Evolutionary conservation across 2,797 vertebrate genomes (phyloP), one percentile per base, ranked within the genome.

Genomic region (Anisognathus igniventris): DNA sequence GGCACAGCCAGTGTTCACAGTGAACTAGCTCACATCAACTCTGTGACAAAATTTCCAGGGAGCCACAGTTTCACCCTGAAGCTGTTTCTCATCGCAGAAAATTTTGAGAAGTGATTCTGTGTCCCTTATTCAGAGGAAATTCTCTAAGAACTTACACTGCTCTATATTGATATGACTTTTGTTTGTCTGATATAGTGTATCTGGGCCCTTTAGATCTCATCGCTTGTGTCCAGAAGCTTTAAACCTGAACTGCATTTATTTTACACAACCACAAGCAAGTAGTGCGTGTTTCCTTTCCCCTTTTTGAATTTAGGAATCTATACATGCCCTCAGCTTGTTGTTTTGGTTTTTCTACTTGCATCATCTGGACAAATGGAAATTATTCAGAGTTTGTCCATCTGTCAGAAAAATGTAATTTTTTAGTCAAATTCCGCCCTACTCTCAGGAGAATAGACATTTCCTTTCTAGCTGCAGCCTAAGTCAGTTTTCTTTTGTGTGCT

Each of bases 401-500:
- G 10, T 76, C 79, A 83, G 68, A 71, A 90, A 90, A 93, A 77
- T 44, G 10, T n/a, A 50, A 18, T 8, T 47, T 87, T 91, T 79
- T 13, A 76, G 54, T 72, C 50, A 93, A 89, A 91, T 81, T 70
- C 37, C 7, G 16, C 56, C 35, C 21, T 76, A 11, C 65, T 81
- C 35, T 84, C 53, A 79, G 40, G 17, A 84, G 27, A 88, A 78
- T 6, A 94, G 62, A 74, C 45, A 86, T 70, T 89, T 92, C 65
- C 87, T 77, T 92, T 61, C 66, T 64, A 86, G 45, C 40, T 48
- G 45, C 66, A 97, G 72, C 72, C 64, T 60, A 30, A 93, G 57
- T 89, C 57, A 93, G 80, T 86, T 90, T 81, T 54, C 64, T 94
- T 96, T 76, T 77, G 47, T 57, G 50, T 71, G 28, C 25, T 87